These are phyloP conservation scores for Paraescarpia echinospica DNA, from an alignment of 1,140 invertebrate species.

Conservation along the genomic window DNA sequence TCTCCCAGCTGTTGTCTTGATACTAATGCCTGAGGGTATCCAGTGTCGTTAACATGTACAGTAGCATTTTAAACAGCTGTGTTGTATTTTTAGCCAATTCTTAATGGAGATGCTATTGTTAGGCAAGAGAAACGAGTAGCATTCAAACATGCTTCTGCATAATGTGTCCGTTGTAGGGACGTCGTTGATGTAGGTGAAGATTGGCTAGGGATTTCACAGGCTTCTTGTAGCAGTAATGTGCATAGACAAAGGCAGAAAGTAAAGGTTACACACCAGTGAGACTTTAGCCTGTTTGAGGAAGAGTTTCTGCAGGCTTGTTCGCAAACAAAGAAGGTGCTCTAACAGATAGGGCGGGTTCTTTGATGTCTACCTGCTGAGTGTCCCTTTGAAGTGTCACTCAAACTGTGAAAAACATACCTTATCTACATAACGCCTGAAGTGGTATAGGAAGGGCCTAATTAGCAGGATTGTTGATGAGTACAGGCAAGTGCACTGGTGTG, in stretches of 20 bases:
- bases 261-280: neutral
- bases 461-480: neutral
- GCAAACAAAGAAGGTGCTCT: neutral
- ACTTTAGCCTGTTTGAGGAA: neutral
- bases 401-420: neutral
- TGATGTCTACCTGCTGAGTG: neutral
- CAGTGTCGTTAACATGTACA: neutral
- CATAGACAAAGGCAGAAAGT: neutral
- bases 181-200: neutral
- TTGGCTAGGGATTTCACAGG: neutral
- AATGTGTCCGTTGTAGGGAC: neutral
- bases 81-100: neutral
- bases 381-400: neutral
- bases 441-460: neutral
- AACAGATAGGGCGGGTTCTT: neutral
- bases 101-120: neutral
- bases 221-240: neutral
- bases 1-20: neutral
- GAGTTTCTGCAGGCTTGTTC: neutral
- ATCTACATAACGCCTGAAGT: neutral
- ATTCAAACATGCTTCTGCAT: neutral
- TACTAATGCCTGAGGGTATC: neutral
- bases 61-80: neutral
- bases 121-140: neutral
- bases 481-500: neutral